Percentiles rank a stretch among this genome's conserved stretches.
These are phyloP conservation scores for Argyra leucocephala DNA, from an alignment of 2,888 invertebrate species.

Conservation along the genomic window DNA sequence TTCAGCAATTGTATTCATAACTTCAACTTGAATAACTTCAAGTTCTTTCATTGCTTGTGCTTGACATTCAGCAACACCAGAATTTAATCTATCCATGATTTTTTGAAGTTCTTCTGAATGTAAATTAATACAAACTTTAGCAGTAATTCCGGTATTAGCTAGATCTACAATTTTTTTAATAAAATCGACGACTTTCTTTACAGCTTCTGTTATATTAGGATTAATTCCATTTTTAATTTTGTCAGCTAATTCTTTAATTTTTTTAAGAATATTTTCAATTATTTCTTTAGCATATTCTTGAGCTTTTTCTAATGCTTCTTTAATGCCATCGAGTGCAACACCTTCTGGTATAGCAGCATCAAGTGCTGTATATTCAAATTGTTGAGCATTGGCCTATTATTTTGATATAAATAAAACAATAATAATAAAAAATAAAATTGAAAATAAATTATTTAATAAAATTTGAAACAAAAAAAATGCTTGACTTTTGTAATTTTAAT, in stretches of 20 bases:
- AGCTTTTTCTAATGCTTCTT: slow-evolving; percentile 5
- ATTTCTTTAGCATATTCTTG: not conserved
- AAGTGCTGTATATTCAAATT: not conserved
- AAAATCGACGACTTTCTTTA: not conserved
- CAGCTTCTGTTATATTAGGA: not conserved
- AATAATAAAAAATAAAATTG: not conserved
- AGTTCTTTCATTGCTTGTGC: not conserved
- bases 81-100: not conserved
- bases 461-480: too few relatives aligned
- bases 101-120: not conserved
- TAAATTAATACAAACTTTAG: not conserved
- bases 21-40: not conserved
- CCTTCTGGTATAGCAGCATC: not conserved
- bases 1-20: slow-evolving; percentile 4
- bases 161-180: slow-evolving; percentile 4
- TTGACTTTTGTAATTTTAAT: too few relatives aligned
- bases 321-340: not conserved
- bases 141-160: not conserved
- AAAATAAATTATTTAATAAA: not conserved
- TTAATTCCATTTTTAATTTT: not conserved
- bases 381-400: not conserved
- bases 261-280: not conserved
- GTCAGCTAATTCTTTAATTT: not conserved
- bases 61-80: not conserved
- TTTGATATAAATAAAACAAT: too few relatives aligned